Evolutionary conservation across 2,888 invertebrate species (phyloP), one percentile per base, ranked within the genome.

Genomic region (Nemoura dubitans): DNA sequence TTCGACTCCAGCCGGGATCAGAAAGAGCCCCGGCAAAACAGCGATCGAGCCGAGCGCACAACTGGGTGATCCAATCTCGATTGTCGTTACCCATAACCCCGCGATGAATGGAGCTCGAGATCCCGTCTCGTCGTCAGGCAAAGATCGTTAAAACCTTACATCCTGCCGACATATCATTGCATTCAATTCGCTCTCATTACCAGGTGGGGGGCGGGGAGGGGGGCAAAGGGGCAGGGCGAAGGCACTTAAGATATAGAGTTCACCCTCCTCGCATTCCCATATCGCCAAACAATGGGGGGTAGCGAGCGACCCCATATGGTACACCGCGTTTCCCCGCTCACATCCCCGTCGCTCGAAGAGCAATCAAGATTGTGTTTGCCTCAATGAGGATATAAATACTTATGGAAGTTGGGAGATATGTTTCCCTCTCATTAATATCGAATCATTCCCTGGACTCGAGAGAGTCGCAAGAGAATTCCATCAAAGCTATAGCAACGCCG

Each of bases 371-470:
- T 59, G 59, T 59, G 14, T 77, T 36, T 42, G n/a, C 10, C 76
- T 85, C 84, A 85, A 85, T 81, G 86, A 76, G 81, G 85, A 87
- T 59, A 87, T 85, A 85, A 85, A 85, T 87, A 83, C 86, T 86
- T 76, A 76, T 28, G 10, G 30, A 81, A 81, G 29, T 29, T 21
- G 29, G 81, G 81, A 81, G 29, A 81, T 21, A 81, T 29, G 81
- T 16, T 29, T n/a, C 26, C 29, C 29, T 28, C 27, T 81, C 81
- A 81, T 81, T 81, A 81, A 30, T 81, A 81, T 81, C 81, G 81
- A 29, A 81, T 30, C 81, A 21, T 59, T 21, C 36, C 10, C 36
- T 36, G 36, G n/a, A n/a, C 36, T 36, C 10, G 36, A 36, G 59
- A 59, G 59, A 21, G 59, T 21, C 59, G 59, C 21, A 10, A 59